A percentile compares a stretch with the other conserved stretches of the same genome.
Evolutionary conservation across 2,113 vertebrate species (phyloP).

Genomic region (Trogon surrucura): DNA sequence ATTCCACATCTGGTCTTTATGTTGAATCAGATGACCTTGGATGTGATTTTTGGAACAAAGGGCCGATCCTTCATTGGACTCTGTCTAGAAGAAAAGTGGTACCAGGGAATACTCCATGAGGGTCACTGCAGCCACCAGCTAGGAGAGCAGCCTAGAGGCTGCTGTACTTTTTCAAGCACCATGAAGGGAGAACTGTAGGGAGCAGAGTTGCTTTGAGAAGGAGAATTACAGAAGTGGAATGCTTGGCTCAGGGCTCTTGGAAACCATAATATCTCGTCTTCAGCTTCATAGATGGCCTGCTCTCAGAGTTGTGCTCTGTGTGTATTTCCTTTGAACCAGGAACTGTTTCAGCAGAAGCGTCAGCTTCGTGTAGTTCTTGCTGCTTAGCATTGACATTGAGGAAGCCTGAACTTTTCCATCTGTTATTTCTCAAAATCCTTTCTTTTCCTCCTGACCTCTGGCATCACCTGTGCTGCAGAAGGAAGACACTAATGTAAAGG

Average conservation of each 20-base stretch:
- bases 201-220: background rate
- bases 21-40: background rate
- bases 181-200: background rate
- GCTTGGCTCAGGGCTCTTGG: background rate
- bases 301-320: background rate
- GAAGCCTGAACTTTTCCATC: background rate
- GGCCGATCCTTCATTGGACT: background rate
- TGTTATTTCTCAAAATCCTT: background rate
- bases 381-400: background rate
- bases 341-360: background rate
- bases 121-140: background rate
- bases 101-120: background rate
- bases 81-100: background rate
- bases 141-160: background rate
- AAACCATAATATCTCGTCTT: background rate
- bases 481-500: background rate
- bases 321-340: background rate
- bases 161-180: background rate
- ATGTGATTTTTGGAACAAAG: slow-evolving; percentile 1
- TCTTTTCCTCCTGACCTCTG: background rate
- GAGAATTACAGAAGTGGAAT: background rate
- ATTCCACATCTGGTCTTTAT: background rate
- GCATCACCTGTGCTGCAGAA: background rate
- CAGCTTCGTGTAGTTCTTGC: rapidly evolving
- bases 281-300: background rate